Base-by-base conservation (phyloP, 2,113 vertebrate species). In the Otus sunia region DNA sequence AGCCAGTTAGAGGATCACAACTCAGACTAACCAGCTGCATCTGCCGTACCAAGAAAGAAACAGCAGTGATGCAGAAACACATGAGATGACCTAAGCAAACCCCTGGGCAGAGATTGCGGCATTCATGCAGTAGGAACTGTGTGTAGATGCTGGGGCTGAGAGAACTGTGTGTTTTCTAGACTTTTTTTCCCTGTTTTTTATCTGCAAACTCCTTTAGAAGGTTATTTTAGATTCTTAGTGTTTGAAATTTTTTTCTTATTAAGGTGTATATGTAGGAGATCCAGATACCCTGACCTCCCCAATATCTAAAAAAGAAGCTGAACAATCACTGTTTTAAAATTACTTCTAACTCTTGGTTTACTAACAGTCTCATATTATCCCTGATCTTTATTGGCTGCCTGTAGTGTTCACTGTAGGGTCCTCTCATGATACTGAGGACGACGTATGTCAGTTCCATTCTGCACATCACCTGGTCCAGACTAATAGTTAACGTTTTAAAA, bases 11-110 rank as follows among this genome's bases (percentile, higher is more conserved):
- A 5, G 8, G 4, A 36, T 36, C 49, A 58, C 25, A 85, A 41
- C 58, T 88, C 66, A 49, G n/a, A 12, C 4, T 30, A n/a, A 37
- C 4, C 25, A 21, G 9, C n/a, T 36, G 7, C n/a, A 16, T 14
- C 39, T 50, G 36, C 29, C 21, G 1, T 1, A 15, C 12, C 29
- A 32, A 25, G 34, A 64, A 20, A 60, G 69, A 36, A 32, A 18
- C n/a, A 50, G 27, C 22, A 63, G 41, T 13, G 16, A 15, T 59
- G 45, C 15, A 49, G 37, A 53, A 72, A 71, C 11, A 6, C 2
- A 0, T 26, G 11, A 29, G 6, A 12, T 1, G 16, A 18, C 8
- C 67, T 39, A 15, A 1, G 16, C 29, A 50, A 43, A 11, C 4
- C 23, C 6, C 29, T 41, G 47, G 26, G 43, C 53, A 76, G 62